These are phyloP conservation scores for Pachyuromys duprasi DNA, from an alignment of 2,797 vertebrate genomes.

Conservation along the genomic window DNA sequence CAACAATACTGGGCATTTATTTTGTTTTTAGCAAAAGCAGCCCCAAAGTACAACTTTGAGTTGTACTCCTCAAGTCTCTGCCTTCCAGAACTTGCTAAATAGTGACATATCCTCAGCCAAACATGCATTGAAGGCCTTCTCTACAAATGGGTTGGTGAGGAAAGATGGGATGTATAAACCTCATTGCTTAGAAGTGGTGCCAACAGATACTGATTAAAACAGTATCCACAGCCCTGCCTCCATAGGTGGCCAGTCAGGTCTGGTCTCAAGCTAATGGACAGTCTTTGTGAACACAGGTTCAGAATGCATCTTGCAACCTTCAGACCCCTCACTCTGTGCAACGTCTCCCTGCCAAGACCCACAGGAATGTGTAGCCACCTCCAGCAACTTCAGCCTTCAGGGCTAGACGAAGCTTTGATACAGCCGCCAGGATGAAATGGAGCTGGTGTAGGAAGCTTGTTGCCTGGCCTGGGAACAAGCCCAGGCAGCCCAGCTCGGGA, in stretches of 20 bases:
- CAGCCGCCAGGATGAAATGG: neutral
- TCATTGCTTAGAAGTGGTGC: neutral
- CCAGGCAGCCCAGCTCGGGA: neutral
- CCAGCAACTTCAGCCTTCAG: neutral
- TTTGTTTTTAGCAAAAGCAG: neutral
- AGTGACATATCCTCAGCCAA: rapidly evolving
- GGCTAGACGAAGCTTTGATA: slow-evolving; percentile 38
- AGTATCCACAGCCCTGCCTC: neutral
- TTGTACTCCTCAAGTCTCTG: neutral
- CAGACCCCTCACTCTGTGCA: neutral
- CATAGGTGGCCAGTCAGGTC: neutral
- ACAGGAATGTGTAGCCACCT: neutral
- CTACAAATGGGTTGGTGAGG: neutral
- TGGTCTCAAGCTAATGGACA: rapidly evolving
- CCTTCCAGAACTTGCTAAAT: neutral
- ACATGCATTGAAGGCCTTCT: neutral
- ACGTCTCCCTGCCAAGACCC: neutral
- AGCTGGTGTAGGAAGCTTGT: slow-evolving; percentile 33
- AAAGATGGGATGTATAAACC: neutral
- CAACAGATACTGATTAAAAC: neutral
- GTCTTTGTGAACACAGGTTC: rapidly evolving
- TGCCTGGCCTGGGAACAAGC: neutral
- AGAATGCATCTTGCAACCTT: neutral
- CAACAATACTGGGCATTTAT: neutral
- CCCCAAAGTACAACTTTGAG: neutral